Conservation (phyloP, 2,113 vertebrate species). For the Phocoena phocoena region DNA sequence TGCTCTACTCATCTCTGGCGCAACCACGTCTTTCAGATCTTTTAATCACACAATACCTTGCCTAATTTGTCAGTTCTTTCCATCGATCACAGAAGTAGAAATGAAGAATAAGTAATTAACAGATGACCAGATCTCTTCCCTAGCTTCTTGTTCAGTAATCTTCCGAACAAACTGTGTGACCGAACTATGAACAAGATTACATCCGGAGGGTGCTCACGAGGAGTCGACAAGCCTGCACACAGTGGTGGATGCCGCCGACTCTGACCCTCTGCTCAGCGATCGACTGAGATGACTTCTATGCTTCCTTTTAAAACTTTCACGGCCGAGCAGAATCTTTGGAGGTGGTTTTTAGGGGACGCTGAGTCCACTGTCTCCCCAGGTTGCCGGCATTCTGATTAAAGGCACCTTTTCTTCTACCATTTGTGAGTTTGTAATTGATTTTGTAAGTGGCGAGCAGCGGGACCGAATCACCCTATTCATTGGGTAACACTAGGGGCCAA, state of each 20-base stretch:
- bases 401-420: background rate
- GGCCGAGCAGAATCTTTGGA: background rate
- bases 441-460: background rate
- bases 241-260: background rate
- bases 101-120: background rate
- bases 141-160: background rate
- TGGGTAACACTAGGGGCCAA: background rate
- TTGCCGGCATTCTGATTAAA: background rate
- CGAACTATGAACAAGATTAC: background rate
- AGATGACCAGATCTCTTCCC: background rate
- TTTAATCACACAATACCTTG: background rate
- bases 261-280: background rate
- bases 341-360: rapidly evolving
- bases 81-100: background rate
- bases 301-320: background rate
- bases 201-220: background rate
- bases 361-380: background rate
- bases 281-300: background rate
- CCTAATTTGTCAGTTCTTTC: background rate
- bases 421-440: background rate
- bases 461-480: background rate
- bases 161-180: background rate
- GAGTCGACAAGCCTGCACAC: background rate
- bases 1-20: background rate
- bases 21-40: background rate